A percentile compares a stretch with the other conserved stretches of the same genome.
Conservation (phyloP, 2,113 vertebrate species). For the Otus sunia region DNA sequence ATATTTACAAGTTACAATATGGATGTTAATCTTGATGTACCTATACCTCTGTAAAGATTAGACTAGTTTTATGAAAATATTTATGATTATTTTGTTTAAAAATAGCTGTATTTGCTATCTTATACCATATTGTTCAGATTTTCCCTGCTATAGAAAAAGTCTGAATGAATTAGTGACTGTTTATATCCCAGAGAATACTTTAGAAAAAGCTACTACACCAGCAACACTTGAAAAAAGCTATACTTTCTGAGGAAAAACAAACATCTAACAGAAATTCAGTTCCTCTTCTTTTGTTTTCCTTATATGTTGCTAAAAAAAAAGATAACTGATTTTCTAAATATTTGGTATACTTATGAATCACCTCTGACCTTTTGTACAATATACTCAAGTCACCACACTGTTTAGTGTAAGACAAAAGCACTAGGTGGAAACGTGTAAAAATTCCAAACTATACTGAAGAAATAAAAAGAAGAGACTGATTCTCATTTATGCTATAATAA, state of each 20-base stretch:
- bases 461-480: not conserved
- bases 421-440: not conserved
- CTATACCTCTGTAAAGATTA: not conserved
- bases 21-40: not conserved
- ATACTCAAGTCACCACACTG: not conserved
- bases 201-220: not conserved
- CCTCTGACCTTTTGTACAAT: not conserved
- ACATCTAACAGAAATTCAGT: not conserved
- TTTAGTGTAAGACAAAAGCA: not conserved
- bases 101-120: not conserved
- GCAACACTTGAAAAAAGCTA: not conserved
- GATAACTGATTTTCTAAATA: not conserved
- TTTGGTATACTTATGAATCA: not conserved
- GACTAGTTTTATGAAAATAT: not conserved
- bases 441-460: not conserved
- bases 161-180: not conserved
- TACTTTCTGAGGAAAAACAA: not conserved
- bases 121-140: not conserved
- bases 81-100: not conserved
- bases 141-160: not conserved
- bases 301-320: not conserved
- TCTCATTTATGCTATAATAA: not conserved
- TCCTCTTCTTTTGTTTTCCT: not conserved
- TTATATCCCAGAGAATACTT: not conserved
- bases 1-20: not conserved